Evolutionary conservation across 2,113 vertebrate genomes (phyloP).

Genomic region (Hypanus sabinus): DNA sequence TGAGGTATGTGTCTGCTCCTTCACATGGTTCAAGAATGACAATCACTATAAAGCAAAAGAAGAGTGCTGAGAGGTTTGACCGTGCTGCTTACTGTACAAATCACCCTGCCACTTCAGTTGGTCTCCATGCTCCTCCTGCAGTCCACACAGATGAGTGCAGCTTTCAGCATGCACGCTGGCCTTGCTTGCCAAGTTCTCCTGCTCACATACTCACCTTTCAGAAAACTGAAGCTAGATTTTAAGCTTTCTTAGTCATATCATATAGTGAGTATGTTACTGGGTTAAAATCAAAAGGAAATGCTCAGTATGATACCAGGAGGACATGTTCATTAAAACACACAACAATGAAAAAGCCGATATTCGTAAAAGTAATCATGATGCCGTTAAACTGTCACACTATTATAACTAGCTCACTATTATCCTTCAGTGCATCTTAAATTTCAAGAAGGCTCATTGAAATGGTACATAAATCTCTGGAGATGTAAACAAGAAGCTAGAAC

Average conservation of each 20-base stretch:
- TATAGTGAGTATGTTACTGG: not conserved
- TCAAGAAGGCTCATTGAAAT: not conserved
- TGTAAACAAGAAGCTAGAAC: no score
- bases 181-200: not conserved
- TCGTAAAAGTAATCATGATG: not conserved
- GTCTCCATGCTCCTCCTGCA: not conserved
- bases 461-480: no score
- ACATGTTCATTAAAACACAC: not conserved
- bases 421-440: not conserved
- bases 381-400: not conserved
- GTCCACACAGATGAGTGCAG: not conserved
- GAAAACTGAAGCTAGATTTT: not conserved
- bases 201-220: not conserved
- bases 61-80: not conserved
- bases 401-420: not conserved
- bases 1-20: conserved; percentile 87
- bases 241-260: not conserved
- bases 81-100: not conserved
- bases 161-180: not conserved
- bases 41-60: conserved; percentile 48
- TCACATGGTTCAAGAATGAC: conserved; percentile 90
- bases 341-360: not conserved
- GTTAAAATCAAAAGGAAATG: not conserved
- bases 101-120: not conserved
- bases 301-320: not conserved